A percentile compares a stretch with the other conserved stretches of the same genome.
These are phyloP conservation scores for Drosophila insularis DNA, from an alignment of 1,140 invertebrate species.

Conservation along the genomic window DNA sequence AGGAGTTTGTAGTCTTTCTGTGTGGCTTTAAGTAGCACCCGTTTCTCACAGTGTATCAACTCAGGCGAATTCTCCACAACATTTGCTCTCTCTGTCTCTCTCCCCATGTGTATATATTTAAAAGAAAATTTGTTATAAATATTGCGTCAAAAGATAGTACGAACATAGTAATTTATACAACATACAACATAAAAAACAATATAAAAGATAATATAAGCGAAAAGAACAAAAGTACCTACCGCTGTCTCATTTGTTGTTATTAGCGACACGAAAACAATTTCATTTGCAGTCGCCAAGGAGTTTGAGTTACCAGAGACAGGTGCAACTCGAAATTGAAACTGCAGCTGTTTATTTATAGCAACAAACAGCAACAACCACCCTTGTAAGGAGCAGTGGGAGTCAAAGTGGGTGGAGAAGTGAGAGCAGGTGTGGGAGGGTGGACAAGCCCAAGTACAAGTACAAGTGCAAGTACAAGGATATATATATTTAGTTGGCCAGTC, in stretches of 20 bases:
- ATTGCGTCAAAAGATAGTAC: too few relatives aligned
- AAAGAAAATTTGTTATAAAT: too few relatives aligned
- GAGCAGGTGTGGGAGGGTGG: constrained; percentile 14
- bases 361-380: constrained; percentile 38
- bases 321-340: constrained; percentile 24
- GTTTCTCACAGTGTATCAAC: too few relatives aligned
- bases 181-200: too few relatives aligned
- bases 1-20: too few relatives aligned
- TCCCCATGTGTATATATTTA: too few relatives aligned
- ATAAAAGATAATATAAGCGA: not conserved
- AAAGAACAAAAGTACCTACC: not conserved
- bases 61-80: too few relatives aligned
- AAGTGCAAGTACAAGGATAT: constrained; percentile 58
- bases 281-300: constrained; percentile 32
- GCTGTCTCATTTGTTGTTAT: constrained; percentile 18
- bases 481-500: constrained; percentile 30
- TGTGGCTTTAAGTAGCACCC: too few relatives aligned
- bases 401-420: constrained; percentile 35
- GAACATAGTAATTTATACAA: too few relatives aligned
- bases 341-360: constrained; percentile 64
- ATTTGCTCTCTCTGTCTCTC: too few relatives aligned
- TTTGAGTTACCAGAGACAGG: constrained; percentile 33
- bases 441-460: constrained; percentile 7
- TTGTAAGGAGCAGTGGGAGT: constrained; percentile 19
- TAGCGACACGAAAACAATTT: constrained; percentile 24